Conservation (phyloP, 2,888 invertebrate genomes). For the Bugulina stolonifera region DNA sequence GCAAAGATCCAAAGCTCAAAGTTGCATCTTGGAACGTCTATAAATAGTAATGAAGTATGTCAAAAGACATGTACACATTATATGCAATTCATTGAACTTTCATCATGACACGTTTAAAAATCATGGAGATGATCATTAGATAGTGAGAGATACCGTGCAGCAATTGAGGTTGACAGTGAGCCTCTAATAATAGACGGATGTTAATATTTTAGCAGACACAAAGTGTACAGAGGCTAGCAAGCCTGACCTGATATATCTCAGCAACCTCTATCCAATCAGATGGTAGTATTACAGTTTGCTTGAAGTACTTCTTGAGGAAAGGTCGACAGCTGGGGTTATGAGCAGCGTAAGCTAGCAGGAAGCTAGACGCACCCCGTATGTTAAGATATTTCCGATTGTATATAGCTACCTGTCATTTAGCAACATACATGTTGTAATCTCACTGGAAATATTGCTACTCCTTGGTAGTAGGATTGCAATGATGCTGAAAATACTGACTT, state of each 20-base stretch:
- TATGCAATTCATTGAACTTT: background rate
- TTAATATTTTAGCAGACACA: too few relatives aligned
- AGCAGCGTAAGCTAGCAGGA: conserved; percentile 52
- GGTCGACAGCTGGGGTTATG: conserved; percentile 44
- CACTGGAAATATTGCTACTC: too few relatives aligned
- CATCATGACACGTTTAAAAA: background rate
- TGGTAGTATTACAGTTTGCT: conserved; percentile 49
- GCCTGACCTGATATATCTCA: conserved; percentile 50
- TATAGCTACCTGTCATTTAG: conserved; percentile 54
- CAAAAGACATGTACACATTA: background rate
- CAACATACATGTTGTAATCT: background rate
- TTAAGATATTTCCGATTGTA: conserved; percentile 54
- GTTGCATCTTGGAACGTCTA: conserved; percentile 45
- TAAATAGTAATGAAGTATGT: conserved; percentile 22
- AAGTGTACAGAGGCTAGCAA: too few relatives aligned
- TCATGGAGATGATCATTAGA: background rate
- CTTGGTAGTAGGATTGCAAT: too few relatives aligned
- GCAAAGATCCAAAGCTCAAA: conserved; percentile 45
- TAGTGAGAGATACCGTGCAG: background rate
- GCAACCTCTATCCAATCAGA: conserved; percentile 57
- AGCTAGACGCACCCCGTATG: conserved; percentile 54
- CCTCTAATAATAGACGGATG: too few relatives aligned
- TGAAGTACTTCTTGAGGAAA: conserved; percentile 53
- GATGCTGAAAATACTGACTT: too few relatives aligned
- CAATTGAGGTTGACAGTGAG: too few relatives aligned